These are phyloP conservation scores for Cerceris ruficornis DNA, from an alignment of 2,888 invertebrate species.

Conservation along the genomic window DNA sequence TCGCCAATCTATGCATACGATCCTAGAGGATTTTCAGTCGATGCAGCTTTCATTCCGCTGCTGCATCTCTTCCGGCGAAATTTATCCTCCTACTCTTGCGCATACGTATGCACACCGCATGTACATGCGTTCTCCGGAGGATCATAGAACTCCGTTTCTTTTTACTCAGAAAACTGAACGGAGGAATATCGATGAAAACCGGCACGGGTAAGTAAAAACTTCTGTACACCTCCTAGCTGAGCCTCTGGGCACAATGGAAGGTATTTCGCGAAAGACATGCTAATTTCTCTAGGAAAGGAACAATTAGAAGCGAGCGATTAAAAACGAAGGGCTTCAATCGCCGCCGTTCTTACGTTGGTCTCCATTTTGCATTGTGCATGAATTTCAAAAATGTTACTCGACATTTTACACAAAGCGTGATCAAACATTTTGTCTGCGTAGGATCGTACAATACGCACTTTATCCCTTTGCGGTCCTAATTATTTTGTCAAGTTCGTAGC, in stretches of 20 bases:
- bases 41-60: slow-evolving; percentile 36
- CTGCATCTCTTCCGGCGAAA: slow-evolving; percentile 35
- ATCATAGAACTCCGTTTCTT: slow-evolving; percentile 56
- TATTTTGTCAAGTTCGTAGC: no score
- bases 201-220: slow-evolving; percentile 31
- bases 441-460: no score
- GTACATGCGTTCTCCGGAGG: slow-evolving; percentile 44
- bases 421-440: no score
- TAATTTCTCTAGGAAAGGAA: no score
- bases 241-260: no score
- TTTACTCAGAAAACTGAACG: slow-evolving; percentile 48
- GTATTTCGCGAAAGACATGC: no score
- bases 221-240: background rate
- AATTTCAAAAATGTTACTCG: no score
- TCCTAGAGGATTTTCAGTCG: slow-evolving; percentile 40
- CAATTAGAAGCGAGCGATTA: background rate
- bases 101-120: slow-evolving; percentile 27
- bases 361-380: no score
- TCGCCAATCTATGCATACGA: slow-evolving; percentile 40
- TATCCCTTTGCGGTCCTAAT: no score
- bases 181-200: slow-evolving; percentile 61
- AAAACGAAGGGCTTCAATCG: background rate
- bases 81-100: slow-evolving; percentile 38
- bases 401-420: no score
- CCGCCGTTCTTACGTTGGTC: no score